A percentile compares a stretch with the other conserved stretches of the same genome.
Conservation (phyloP, 1,140 invertebrate genomes). For the Bombyx mandarina region DNA sequence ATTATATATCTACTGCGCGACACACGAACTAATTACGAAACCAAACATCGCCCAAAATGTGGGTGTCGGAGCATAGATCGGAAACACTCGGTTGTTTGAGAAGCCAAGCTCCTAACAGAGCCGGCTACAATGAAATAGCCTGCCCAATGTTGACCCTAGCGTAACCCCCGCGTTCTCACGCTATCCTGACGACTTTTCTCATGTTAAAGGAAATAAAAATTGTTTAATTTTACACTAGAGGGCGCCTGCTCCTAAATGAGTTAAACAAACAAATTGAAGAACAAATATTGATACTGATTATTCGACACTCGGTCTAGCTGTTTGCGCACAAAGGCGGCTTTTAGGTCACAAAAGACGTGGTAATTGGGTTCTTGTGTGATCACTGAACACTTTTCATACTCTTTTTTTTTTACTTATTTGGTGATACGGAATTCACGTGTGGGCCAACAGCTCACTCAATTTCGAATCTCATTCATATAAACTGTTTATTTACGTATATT, state of each 20-base stretch:
- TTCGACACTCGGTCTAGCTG: slow-evolving; percentile 25
- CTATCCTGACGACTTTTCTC: slow-evolving; percentile 52
- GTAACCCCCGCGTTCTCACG: slow-evolving; percentile 51
- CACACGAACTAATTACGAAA: slow-evolving; percentile 61
- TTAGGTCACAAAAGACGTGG: slow-evolving; percentile 54
- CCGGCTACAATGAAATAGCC: slow-evolving; percentile 37
- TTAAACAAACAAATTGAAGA: slow-evolving; percentile 52
- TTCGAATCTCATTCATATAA: too few relatives aligned
- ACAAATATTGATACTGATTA: slow-evolving; percentile 57
- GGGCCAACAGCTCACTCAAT: not conserved
- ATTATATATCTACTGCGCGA: slow-evolving; percentile 62
- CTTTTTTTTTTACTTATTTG: slow-evolving; percentile 17
- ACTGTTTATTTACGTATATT: too few relatives aligned
- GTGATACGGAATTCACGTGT: not conserved
- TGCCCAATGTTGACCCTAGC: slow-evolving; percentile 55
- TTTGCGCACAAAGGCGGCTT: slow-evolving; percentile 46
- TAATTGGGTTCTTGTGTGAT: slow-evolving; percentile 56
- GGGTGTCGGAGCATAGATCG: slow-evolving; percentile 55
- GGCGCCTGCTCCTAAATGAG: slow-evolving; percentile 44
- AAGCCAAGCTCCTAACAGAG: slow-evolving; percentile 34
- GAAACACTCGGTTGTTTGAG: slow-evolving; percentile 38
- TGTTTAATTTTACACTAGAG: slow-evolving; percentile 39
- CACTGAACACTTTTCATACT: slow-evolving; percentile 39
- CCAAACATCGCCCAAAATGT: slow-evolving; percentile 45
- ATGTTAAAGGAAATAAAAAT: slow-evolving; percentile 30